Percentiles rank a stretch among this genome's conserved stretches.
Conservation (phyloP, 30 jellyfish, hydroid and myxozoan genomes). For the Pseudorhiza aurosa region DNA sequence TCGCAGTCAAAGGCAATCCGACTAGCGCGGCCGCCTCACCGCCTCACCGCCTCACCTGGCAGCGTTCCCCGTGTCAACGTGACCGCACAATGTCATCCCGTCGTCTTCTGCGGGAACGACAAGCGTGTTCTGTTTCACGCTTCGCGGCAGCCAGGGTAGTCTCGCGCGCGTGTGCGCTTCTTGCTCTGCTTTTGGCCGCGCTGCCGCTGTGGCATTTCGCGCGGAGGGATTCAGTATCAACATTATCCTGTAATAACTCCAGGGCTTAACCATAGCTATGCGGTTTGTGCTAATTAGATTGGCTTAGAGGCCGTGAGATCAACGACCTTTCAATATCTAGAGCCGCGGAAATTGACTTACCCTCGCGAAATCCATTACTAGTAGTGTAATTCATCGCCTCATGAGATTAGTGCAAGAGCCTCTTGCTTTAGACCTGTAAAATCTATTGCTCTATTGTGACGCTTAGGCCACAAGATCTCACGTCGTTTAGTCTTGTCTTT, state of each 20-base stretch:
- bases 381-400: neutral
- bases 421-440: neutral
- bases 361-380: neutral
- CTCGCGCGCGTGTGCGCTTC: too few species aligned
- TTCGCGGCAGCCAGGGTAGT: too few species aligned
- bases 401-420: neutral
- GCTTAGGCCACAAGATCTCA: neutral
- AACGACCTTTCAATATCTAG: neutral
- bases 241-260: neutral
- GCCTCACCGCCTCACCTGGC: too few species aligned
- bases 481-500: neutral
- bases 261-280: neutral
- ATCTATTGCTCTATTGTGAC: neutral
- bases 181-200: too few species aligned
- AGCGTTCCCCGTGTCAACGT: too few species aligned
- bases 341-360: constrained; percentile 24
- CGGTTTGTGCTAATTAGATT: neutral
- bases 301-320: neutral
- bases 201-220: too few species aligned
- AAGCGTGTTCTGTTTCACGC: too few species aligned
- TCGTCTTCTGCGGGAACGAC: too few species aligned
- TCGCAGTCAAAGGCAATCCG: too few species aligned
- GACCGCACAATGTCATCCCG: too few species aligned
- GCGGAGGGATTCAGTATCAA: neutral
- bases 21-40: too few species aligned